Percentiles rank a stretch among this genome's conserved stretches.
phyloP scores from a whole-genome alignment of 2,797 vertebrate genomes.

The Gastrophryne carolinensis region DNA sequence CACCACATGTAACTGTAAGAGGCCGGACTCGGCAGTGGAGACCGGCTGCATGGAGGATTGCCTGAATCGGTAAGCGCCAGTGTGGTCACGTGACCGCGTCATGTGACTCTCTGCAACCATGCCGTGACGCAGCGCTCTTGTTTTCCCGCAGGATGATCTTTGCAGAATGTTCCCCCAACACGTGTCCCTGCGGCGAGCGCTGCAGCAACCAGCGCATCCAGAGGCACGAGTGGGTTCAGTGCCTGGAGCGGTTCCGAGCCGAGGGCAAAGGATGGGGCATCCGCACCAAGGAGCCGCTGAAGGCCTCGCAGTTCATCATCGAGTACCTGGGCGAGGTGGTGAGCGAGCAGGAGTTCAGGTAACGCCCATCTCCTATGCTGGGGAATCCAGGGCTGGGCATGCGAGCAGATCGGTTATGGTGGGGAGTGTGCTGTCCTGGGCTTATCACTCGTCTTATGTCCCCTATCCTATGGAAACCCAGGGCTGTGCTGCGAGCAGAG shows the following conservation, averaged over 20 bases:
- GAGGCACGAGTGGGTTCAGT: slow-evolving; percentile 97
- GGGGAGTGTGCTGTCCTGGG: too few relatives aligned
- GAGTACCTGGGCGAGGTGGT: slow-evolving; percentile 98
- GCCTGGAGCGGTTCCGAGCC: slow-evolving; percentile 91
- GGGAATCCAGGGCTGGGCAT: too few relatives aligned
- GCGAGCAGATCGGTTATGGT: too few relatives aligned
- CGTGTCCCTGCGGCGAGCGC: slow-evolving; percentile 86
- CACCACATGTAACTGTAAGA: slow-evolving; percentile 91
- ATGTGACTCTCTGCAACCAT: neutral
- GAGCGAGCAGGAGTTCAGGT: slow-evolving; percentile 98
- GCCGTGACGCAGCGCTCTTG: neutral
- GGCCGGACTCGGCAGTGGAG: slow-evolving; percentile 71
- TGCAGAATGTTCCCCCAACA: slow-evolving; percentile 92
- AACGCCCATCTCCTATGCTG: neutral
- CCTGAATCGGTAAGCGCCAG: slow-evolving; percentile 82
- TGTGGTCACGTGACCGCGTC: neutral
- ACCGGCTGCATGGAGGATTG: slow-evolving; percentile 94
- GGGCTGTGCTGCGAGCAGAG: too few relatives aligned
- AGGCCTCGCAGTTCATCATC: slow-evolving; percentile 95
- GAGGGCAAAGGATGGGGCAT: slow-evolving; percentile 98
- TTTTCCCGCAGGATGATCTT: slow-evolving; percentile 87
- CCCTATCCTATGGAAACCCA: too few relatives aligned
- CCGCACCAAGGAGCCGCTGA: slow-evolving; percentile 90
- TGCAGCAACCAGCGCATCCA: slow-evolving; percentile 97
- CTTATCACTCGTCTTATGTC: too few relatives aligned